phyloP scores from a whole-genome alignment of 2,797 vertebrate species.

The Antennarius maculatus region DNA sequence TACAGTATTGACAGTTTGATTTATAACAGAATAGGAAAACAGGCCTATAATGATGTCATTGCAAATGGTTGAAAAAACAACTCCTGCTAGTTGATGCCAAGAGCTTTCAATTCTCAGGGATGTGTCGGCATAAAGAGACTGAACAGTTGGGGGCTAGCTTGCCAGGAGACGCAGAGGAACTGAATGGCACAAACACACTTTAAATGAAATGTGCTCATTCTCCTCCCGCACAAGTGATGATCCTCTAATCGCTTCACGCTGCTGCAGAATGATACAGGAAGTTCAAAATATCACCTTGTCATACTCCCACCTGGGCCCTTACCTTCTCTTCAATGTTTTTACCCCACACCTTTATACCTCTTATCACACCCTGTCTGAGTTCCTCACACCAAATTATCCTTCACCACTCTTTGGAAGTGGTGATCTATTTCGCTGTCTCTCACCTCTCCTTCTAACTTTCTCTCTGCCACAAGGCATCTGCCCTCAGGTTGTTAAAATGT shows the following conservation, averaged over 20 bases:
- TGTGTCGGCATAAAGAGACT: conserved; percentile 28
- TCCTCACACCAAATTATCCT: conserved; percentile 19
- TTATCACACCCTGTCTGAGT: conserved; percentile 14
- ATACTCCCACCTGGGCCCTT: not conserved
- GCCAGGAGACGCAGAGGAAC: conserved; percentile 36
- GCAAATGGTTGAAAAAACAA: conserved; percentile 32
- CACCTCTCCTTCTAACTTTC: conserved; percentile 23
- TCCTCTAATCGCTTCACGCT: conserved; percentile 6
- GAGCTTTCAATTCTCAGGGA: conserved; percentile 46
- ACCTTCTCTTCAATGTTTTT: conserved; percentile 5
- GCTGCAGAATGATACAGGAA: not conserved
- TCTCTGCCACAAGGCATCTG: conserved; percentile 12
- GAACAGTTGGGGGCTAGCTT: conserved; percentile 29
- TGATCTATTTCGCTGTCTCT: conserved; percentile 22
- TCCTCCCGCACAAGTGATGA: conserved; percentile 20
- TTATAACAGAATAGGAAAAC: not conserved
- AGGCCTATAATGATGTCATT: conserved; percentile 26
- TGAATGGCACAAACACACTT: conserved; percentile 21
- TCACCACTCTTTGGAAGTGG: conserved; percentile 27
- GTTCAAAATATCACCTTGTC: conserved; percentile 10
- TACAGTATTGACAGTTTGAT: not conserved
- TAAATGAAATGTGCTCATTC: conserved; percentile 29
- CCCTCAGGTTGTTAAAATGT: conserved; percentile 16
- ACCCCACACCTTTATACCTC: conserved; percentile 34
- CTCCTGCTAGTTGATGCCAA: conserved; percentile 22